These are phyloP conservation scores for Anolis sagrei DNA, from an alignment of 2,113 vertebrate genomes.

Conservation along the genomic window DNA sequence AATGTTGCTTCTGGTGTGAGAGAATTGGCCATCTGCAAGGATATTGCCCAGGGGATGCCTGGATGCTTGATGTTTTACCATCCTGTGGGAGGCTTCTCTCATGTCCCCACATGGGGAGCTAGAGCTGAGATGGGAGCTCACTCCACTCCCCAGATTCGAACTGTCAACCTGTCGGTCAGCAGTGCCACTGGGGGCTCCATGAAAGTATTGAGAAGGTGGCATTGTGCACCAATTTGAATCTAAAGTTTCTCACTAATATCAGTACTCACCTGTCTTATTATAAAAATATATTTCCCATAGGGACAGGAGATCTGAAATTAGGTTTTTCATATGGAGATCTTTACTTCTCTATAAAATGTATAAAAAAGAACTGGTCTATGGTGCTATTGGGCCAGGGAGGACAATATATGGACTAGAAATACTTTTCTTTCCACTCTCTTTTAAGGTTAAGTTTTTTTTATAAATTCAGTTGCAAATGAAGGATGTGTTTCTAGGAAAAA, in stretches of 20 bases:
- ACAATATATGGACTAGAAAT: slow-evolving; percentile 33
- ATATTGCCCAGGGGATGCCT: no score
- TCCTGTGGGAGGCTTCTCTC: no score
- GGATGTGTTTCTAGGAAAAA: slow-evolving; percentile 64
- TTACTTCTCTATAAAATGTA: not conserved
- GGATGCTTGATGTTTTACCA: no score
- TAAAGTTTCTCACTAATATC: not conserved
- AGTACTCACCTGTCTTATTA: not conserved
- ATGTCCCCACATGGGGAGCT: no score
- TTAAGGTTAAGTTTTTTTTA: slow-evolving; percentile 55
- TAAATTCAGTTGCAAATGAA: slow-evolving; percentile 58
- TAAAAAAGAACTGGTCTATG: not conserved
- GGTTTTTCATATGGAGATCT: not conserved
- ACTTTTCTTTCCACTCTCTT: slow-evolving; percentile 44
- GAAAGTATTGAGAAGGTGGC: not conserved
- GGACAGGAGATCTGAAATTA: not conserved
- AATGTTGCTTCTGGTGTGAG: no score
- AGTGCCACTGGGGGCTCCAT: no score
- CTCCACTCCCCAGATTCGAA: no score
- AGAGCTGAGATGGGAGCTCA: no score
- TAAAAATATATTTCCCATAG: not conserved
- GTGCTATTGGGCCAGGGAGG: slow-evolving; percentile 38
- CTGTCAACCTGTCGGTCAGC: no score
- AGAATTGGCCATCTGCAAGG: no score
- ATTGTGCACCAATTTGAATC: not conserved